Base-by-base conservation (phyloP, 2,888 invertebrate genomes). In the Xylota sylvarum region DNA sequence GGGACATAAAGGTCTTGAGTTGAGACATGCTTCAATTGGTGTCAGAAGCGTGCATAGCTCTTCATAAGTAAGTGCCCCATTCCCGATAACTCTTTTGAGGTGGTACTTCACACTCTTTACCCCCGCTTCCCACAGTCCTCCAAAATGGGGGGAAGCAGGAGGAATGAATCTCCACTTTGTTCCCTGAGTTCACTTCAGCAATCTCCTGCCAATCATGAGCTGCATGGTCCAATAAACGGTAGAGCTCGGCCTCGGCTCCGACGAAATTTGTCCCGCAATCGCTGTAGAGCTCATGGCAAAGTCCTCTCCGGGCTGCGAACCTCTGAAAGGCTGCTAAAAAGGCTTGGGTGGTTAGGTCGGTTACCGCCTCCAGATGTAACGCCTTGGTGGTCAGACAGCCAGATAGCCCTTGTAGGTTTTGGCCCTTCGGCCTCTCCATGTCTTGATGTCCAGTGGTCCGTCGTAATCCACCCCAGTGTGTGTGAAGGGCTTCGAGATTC, bases 231-330 rank as follows among this genome's bases (percentile, higher is more conserved):
- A n/a, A n/a, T n/a, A n/a, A n/a, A n/a, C n/a, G n/a, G 23, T 50
- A 23, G 10, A 50, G 10, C 10, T 50, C 23, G 1, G 23, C 50
- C 0, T 50, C 50, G 1, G 23, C 50, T 50, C 50, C 19, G 12
- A 52, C 27, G 12, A 55, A 55, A 7, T 55, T 55, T 30, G 12
- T 55, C 4, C 55, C 55, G 6, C 30, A 55, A 5, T 55, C 55
- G 30, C 55, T 55, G 30, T 55, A 17, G 3, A 55, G 6, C 10
- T n/a, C 12, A 30, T 5, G 2, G 10, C 27, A 10, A 2, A 50
- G 4, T 10, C 12, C 50, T 27, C 27, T 6, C 7, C n/a, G n/a
- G n/a, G n/a, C n/a, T n/a, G n/a, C n/a, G n/a, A n/a, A n/a, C n/a
- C n/a, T n/a, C n/a, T n/a, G n/a, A 14, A 46, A 46, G 17, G 46